Base-by-base conservation (phyloP, 2,797 vertebrate genomes). In the Onychomys torridus region DNA sequence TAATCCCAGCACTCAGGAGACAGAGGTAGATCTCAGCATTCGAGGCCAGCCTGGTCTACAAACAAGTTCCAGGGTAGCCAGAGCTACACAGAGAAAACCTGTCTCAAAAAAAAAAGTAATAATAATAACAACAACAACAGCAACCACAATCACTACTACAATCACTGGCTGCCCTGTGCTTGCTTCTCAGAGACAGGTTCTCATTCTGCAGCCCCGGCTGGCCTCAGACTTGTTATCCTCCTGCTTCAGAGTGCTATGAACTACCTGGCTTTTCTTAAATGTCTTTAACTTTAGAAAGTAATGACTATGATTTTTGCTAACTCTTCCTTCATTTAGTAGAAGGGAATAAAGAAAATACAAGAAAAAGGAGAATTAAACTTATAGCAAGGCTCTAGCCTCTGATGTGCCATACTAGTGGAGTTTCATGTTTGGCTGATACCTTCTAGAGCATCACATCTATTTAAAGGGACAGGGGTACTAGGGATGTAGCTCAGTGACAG, bases 341-440 rank as follows among this genome's bases (percentile, higher is more conserved):
- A 94, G 75, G 52, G 3, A 81, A 89, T 87, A 92, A 87, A 95
- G 65, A 46, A 67, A 94, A 49, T 49, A 83, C 9, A 49, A 63
- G 61, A 25, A 77, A 91, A 94, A 40, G 37, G 37, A 93, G 40
- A 94, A 78, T 93, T 19, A 71, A 76, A 89, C 46, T 63, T 92
- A 55, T 52, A 43, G 52, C 23, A 79, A 82, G n/a, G 43, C 76
- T 59, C 46, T 91, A 5, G 49, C 69, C 77, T 90, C 40, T 67
- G 61, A 89, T 73, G 52, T 55, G 85, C 73, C 55, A 52, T 76
- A 65, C 0, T 71, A 52, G 81, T 89, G 43, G 89, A 21, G 40
- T 84, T 89, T 88, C 49, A 27, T 17, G 91, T 90, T 59, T 63
- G 84, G 43, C 59, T 55, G 10, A 77, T 52, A 17, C 17, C 61